Percentiles rank a stretch among this genome's conserved stretches.
These are phyloP conservation scores for Lepidostoma basale DNA, from an alignment of 1,140 invertebrate genomes.

Conservation along the genomic window DNA sequence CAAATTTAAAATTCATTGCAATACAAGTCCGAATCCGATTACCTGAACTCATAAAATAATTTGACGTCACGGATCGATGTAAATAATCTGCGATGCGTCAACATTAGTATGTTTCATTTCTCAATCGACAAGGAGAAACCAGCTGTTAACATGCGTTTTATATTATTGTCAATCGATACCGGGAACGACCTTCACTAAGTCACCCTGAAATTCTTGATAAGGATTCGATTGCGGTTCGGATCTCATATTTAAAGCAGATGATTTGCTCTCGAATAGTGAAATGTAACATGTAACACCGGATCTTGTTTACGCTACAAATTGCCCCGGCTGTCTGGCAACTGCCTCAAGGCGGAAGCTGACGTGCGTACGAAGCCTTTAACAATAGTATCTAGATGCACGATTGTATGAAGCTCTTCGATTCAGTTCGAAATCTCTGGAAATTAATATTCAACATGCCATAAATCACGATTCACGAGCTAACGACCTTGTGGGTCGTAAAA, in stretches of 20 bases:
- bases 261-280: too few species aligned
- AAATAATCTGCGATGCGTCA: slow-evolving; percentile 29
- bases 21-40: neutral
- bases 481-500: neutral
- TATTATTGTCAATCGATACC: slow-evolving; percentile 35
- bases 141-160: slow-evolving; percentile 33
- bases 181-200: slow-evolving; percentile 37
- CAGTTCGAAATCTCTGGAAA: neutral
- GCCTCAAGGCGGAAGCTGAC: slow-evolving; percentile 4
- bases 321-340: too few species aligned
- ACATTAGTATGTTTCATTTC: slow-evolving; percentile 25
- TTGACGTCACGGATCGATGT: neutral
- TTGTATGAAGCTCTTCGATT: too few species aligned
- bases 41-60: slow-evolving; percentile 8
- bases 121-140: slow-evolving; percentile 36
- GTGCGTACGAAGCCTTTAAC: neutral
- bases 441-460: neutral
- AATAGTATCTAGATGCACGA: too few species aligned
- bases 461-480: neutral
- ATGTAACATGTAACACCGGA: too few species aligned
- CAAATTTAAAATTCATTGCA: neutral
- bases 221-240: slow-evolving; percentile 15
- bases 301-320: too few species aligned
- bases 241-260: too few species aligned
- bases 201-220: slow-evolving; percentile 39